Conservation (phyloP, 2,888 invertebrate genomes). For the Julus scanicus region DNA sequence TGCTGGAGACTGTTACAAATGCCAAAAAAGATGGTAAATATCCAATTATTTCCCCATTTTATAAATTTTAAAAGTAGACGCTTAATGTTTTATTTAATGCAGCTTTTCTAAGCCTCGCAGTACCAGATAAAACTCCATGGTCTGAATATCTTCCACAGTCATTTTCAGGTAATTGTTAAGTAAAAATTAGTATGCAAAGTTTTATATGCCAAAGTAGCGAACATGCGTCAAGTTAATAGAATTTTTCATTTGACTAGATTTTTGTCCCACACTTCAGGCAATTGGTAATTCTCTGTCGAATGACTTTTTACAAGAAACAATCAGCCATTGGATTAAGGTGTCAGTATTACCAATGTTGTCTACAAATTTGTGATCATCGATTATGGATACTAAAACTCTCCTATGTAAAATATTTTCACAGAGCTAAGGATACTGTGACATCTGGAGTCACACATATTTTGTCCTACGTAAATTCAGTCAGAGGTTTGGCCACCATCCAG, state of each 20-base stretch:
- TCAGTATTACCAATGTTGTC: neutral
- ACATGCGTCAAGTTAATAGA: neutral
- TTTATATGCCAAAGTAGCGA: neutral
- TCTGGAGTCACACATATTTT: constrained; percentile 49
- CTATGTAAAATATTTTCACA: neutral
- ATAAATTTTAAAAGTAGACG: neutral
- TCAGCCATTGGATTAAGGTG: constrained; percentile 48
- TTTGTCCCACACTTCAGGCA: constrained; percentile 27
- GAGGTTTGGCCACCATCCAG: constrained; percentile 43
- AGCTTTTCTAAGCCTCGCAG: constrained; percentile 19
- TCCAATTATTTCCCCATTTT: neutral
- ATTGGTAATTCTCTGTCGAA: constrained; percentile 10
- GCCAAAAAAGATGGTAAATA: constrained; percentile 46
- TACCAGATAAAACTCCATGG: constrained; percentile 44
- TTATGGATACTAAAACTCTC: neutral
- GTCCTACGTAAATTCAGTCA: constrained; percentile 50
- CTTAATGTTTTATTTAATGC: neutral
- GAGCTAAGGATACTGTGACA: constrained; percentile 28
- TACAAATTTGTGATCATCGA: neutral
- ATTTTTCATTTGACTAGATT: constrained; percentile 1
- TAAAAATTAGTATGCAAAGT: neutral
- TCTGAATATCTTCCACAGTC: constrained; percentile 50
- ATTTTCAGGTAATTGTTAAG: constrained; percentile 24
- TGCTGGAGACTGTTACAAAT: neutral
- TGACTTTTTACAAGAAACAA: constrained; percentile 51